Base-by-base conservation (phyloP, 2,113 vertebrate genomes). In the Sturnira hondurensis region DNA sequence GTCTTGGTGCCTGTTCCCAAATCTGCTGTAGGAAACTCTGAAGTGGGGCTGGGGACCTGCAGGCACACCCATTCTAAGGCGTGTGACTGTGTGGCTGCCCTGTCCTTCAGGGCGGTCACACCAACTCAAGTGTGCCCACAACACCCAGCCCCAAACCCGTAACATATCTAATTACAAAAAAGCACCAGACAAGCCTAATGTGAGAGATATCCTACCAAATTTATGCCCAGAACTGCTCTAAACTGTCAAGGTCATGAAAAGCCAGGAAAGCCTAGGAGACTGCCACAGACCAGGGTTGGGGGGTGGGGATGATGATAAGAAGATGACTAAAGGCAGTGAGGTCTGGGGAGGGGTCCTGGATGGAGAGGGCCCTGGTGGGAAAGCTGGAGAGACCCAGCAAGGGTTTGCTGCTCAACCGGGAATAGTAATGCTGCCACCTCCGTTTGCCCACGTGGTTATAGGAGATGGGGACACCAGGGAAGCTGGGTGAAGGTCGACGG, bases 31-130 rank as follows among this genome's bases (percentile, higher is more conserved):
- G 43, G 4, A 54, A 52, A 16, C 41, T 11, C 7, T 63, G 12
- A 6, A 8, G 13, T 1, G n/a, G 15, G 45, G n/a, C 26, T 19
- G 52, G n/a, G 0, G 19, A 20, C 20, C 11, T 0, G 15, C 4
- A 41, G 41, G 43, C 33, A 1, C 73, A 2, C 1, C 7, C 8
- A 1, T 26, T 5, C n/a, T 10, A 11, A 58, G 52, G 78, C 4
- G 1, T 26, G 6, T 13, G 3, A 24, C 26, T 0, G 5, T 0
- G 6, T 5, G 50, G 63, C 63, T 36, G 36, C 9, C 1, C 17
- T 67, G 4, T 63, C 74, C 65, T 88, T 54, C 38, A 41, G 19
- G 20, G n/a, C 1, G 13, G 83, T 4, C 0, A 1, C 33, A 26
- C 63, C 4, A 5, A 36, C 2, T 56, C 31, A 9, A 9, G 10